Percentiles rank a stretch among this genome's conserved stretches.
Evolutionary conservation across 2,113 vertebrate genomes (phyloP).

Genomic region (Mustela nigripes): DNA sequence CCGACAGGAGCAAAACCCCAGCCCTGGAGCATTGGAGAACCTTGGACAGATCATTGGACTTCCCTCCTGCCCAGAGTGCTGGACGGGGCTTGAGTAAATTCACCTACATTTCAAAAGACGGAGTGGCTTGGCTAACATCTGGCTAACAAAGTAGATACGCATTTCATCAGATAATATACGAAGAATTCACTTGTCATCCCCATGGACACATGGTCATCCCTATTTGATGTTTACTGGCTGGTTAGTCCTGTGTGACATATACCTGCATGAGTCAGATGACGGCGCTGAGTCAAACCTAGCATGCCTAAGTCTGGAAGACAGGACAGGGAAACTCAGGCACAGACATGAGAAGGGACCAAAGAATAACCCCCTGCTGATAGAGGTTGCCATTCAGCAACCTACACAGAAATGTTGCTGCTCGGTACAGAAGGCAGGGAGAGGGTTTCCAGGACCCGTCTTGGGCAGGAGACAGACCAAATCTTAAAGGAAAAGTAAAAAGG

Average conservation of each 20-base stretch:
- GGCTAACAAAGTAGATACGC: neutral
- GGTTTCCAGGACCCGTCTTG: neutral
- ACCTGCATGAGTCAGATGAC: neutral
- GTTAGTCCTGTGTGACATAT: neutral
- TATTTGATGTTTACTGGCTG: neutral
- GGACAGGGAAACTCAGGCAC: neutral
- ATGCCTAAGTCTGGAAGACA: neutral
- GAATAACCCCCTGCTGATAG: neutral
- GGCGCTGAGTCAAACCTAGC: neutral
- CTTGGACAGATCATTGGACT: neutral
- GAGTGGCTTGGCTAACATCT: neutral
- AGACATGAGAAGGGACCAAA: neutral
- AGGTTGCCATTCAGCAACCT: neutral
- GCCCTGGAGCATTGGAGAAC: neutral
- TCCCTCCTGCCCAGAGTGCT: too few relatives aligned
- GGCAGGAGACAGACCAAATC: neutral
- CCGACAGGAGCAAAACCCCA: neutral
- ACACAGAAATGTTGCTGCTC: neutral
- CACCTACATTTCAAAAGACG: neutral
- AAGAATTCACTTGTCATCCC: neutral
- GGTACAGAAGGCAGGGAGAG: neutral
- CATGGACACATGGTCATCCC: neutral
- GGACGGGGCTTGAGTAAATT: neutral
- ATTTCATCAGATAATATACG: neutral
- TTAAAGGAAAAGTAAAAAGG: neutral